phyloP scores from a whole-genome alignment of 2,797 vertebrate species.

The Rhynchonycteris naso region DNA sequence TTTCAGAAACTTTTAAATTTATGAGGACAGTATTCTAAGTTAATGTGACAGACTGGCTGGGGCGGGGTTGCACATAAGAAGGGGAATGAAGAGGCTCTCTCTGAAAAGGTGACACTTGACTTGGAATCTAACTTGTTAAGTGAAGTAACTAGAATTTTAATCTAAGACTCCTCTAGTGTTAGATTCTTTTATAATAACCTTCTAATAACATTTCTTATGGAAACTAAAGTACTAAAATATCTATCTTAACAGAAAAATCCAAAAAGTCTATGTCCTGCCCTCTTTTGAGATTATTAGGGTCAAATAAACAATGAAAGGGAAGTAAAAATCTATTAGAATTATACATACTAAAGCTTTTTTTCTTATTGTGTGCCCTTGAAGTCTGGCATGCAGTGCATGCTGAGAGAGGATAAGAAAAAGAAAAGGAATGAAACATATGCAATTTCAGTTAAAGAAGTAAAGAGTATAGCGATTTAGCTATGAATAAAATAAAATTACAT shows the following conservation, averaged over 20 bases:
- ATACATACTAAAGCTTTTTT: not conserved
- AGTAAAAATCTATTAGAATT: constrained; percentile 15
- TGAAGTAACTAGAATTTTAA: not conserved
- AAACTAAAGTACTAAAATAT: not conserved
- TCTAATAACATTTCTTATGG: not conserved
- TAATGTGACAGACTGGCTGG: not conserved
- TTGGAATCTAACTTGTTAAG: not conserved
- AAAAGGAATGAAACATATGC: not conserved
- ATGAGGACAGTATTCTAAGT: not conserved
- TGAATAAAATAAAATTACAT: not conserved
- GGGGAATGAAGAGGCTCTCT: accelerated
- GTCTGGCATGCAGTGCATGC: not conserved
- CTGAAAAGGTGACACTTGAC: not conserved
- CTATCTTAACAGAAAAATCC: constrained; percentile 35
- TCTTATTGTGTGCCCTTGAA: not conserved
- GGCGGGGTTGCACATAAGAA: accelerated
- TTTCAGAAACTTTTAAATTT: not conserved
- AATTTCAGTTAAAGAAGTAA: not conserved
- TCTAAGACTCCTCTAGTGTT: not conserved
- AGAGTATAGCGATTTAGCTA: not conserved
- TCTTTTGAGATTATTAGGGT: constrained; percentile 1
- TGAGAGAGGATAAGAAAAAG: not conserved
- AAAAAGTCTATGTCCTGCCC: not conserved
- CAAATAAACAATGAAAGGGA: constrained; percentile 57
- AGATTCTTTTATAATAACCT: not conserved